A percentile compares a stretch with the other conserved stretches of the same genome.
These are phyloP conservation scores for Ypsolopha scabrella DNA, from an alignment of 2,888 invertebrate genomes.

Conservation along the genomic window DNA sequence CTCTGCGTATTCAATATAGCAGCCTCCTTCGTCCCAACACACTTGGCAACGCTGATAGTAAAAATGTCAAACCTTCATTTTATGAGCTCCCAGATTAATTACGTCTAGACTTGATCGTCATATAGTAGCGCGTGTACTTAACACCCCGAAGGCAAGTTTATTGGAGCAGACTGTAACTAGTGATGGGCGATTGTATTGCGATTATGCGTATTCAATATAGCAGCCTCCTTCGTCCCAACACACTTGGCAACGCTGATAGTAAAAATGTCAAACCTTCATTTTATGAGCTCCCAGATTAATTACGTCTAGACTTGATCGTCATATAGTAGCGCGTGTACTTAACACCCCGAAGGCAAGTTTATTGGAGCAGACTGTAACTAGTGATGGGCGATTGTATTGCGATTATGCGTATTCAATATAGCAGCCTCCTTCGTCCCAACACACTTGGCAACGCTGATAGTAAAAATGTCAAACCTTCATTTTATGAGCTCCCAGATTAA, in stretches of 20 bases:
- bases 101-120: conserved; percentile 4
- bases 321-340: conserved; percentile 15
- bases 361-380: conserved; percentile 16
- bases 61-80: background rate
- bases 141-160: conserved; percentile 43
- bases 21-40: too few species aligned
- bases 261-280: background rate
- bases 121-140: conserved; percentile 17
- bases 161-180: conserved; percentile 15
- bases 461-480: too few species aligned
- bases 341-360: conserved; percentile 43
- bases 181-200: background rate
- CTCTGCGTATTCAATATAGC: too few species aligned
- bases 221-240: too few species aligned
- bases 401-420: too few species aligned
- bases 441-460: background rate
- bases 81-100: conserved; percentile 3
- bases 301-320: conserved; percentile 4
- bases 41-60: background rate
- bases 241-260: background rate
- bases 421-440: too few species aligned
- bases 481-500: conserved; percentile 3
- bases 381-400: background rate
- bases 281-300: conserved; percentile 3
- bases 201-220: too few species aligned